Conservation (phyloP, 2,888 invertebrate species). For the Reticulitermes lucifugus region DNA sequence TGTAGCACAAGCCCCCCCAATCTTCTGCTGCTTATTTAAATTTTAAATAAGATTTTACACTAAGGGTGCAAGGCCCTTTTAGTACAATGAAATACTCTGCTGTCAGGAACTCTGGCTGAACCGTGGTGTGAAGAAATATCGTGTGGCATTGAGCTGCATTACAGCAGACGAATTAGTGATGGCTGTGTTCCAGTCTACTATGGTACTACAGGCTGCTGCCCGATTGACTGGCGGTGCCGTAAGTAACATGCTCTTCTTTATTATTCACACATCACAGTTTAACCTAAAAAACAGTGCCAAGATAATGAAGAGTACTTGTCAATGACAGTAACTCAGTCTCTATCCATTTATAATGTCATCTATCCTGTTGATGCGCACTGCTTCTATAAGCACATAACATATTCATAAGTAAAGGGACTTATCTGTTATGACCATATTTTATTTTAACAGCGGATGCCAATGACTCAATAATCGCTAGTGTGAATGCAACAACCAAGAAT, state of each 20-base stretch:
- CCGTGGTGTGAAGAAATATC: constrained; percentile 54
- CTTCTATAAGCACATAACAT: too few relatives aligned
- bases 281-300: too few relatives aligned
- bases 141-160: constrained; percentile 54
- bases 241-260: constrained; percentile 55
- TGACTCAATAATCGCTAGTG: neutral
- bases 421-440: neutral
- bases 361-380: too few relatives aligned
- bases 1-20: too few relatives aligned
- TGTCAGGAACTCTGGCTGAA: constrained; percentile 47
- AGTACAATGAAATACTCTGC: neutral
- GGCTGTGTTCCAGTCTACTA: constrained; percentile 56
- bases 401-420: too few relatives aligned
- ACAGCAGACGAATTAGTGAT: constrained; percentile 50
- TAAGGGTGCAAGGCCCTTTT: neutral
- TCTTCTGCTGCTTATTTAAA: too few relatives aligned
- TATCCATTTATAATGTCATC: too few relatives aligned
- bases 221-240: constrained; percentile 55
- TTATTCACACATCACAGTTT: too few relatives aligned
- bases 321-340: too few relatives aligned
- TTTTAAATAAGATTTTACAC: too few relatives aligned
- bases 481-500: neutral
- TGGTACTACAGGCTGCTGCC: constrained; percentile 54
- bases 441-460: constrained; percentile 1
- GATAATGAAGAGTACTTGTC: too few relatives aligned